Conservation (phyloP, 2,113 vertebrate species). For the Siphamia tubifer region DNA sequence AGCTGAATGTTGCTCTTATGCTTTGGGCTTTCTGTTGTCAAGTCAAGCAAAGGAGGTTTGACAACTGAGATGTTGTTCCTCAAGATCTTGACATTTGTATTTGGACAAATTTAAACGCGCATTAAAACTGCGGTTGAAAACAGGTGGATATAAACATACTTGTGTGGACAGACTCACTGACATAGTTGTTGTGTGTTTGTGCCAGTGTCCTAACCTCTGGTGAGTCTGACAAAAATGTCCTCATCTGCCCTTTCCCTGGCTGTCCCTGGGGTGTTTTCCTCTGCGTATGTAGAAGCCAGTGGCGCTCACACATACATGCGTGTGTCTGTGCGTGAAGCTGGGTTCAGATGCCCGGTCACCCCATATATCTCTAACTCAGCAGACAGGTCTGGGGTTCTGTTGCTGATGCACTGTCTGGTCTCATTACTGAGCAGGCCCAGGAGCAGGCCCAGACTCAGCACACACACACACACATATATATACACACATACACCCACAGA, state of each 20-base stretch:
- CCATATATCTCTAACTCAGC: slow-evolving; percentile 64
- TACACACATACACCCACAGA: slow-evolving; percentile 6
- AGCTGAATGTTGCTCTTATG: no score
- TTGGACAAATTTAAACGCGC: no score
- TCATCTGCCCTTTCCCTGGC: slow-evolving; percentile 45
- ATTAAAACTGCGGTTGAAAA: background rate
- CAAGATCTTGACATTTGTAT: no score
- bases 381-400: slow-evolving; percentile 71
- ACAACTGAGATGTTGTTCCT: no score
- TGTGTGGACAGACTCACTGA: background rate
- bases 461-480: slow-evolving; percentile 8
- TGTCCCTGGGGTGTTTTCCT: slow-evolving; percentile 31
- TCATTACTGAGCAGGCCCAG: slow-evolving; percentile 68
- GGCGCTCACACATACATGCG: slow-evolving; percentile 1
- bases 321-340: slow-evolving; percentile 28
- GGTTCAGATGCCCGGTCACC: slow-evolving; percentile 60
- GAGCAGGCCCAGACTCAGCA: slow-evolving; percentile 58
- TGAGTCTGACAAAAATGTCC: slow-evolving; percentile 47
- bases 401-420: slow-evolving; percentile 68
- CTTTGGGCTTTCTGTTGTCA: no score
- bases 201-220: slow-evolving; percentile 19
- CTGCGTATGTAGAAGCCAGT: background rate
- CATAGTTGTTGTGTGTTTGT: slow-evolving; percentile 20
- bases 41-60: no score
- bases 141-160: background rate